A percentile compares a stretch with the other conserved stretches of the same genome.
These are phyloP conservation scores for Macropus fuliginosus DNA, from an alignment of 2,797 vertebrate genomes.

Conservation along the genomic window DNA sequence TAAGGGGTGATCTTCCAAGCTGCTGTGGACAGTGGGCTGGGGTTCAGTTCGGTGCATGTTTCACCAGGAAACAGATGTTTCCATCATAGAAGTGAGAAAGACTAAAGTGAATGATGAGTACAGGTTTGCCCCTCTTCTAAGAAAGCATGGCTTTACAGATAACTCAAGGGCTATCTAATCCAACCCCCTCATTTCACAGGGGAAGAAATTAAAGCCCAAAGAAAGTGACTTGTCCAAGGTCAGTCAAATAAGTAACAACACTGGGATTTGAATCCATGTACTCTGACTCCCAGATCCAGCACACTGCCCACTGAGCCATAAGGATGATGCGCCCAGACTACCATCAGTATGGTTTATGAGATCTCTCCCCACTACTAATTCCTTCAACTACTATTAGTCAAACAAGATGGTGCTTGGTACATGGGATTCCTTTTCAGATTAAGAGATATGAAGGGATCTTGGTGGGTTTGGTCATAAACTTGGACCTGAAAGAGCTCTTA, in stretches of 20 bases:
- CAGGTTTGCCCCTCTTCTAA: not conserved
- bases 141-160: not conserved
- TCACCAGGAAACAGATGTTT: slow-evolving; percentile 55
- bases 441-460: not conserved
- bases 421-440: not conserved
- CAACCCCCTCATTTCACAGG: not conserved
- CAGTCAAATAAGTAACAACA: not conserved
- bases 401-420: not conserved
- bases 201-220: not conserved
- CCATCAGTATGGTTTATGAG: not conserved
- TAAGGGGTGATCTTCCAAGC: slow-evolving; percentile 38
- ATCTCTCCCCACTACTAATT: not conserved
- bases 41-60: slow-evolving; percentile 11
- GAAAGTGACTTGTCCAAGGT: not conserved
- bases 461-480: not conserved
- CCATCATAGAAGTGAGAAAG: not conserved
- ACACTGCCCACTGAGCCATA: not conserved
- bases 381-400: not conserved
- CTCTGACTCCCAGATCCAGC: not conserved
- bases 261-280: not conserved
- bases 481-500: not conserved
- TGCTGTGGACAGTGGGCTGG: not conserved
- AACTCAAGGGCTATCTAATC: not conserved
- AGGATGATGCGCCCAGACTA: not conserved
- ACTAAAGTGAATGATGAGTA: not conserved